Evolutionary conservation across 2,888 invertebrate genomes (phyloP), one percentile per base, ranked within the genome.

Genomic region (Drosophila longiperda): DNA sequence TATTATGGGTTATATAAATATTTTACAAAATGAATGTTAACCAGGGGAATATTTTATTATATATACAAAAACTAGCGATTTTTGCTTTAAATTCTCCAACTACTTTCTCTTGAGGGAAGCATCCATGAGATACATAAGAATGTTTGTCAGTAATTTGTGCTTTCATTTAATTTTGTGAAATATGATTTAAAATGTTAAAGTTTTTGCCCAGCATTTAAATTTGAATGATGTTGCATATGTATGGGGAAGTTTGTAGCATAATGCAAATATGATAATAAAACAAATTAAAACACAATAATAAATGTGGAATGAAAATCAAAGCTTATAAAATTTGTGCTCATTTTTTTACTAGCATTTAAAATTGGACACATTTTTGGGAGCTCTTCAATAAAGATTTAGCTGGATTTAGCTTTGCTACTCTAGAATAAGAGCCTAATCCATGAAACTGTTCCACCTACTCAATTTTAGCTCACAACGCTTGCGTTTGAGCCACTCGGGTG

Each of bases 401-500:
- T 7, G 12, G 7, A 23, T 45, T 20, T 3, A 15, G 23, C 7
- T 45, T 20, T 12, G 20, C 32, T 42, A 45, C 12, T n/a, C 15
- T 15, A 7, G 11, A 50, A 29, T 26, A 17, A 6, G 20, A 1
- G 4, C 17, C 50, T n/a, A 8, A 23, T 6, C 23, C 34, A 11
- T 8, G 17, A 0, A 17, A 26, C 32, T 38, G 45, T 58, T 15
- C 68, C 68, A 91, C 91, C 78, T 91, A 92, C 91, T 92, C 73
- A 90, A 82, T 86, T 91, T 91, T 58, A 90, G 90, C 80, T 90
- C 91, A 90, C 92, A 92, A 87, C 91, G 90, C 81, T 92, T 92
- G 83, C 90, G 92, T 78, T 92, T 92, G 71, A 92, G 91, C 92
- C 92, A 92, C 76, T 89, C 92, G 61, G 92, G 91, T 66, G 92